Evolutionary conservation across 2,888 invertebrate species (phyloP).

Genomic region (Acrobeloides nanus): DNA sequence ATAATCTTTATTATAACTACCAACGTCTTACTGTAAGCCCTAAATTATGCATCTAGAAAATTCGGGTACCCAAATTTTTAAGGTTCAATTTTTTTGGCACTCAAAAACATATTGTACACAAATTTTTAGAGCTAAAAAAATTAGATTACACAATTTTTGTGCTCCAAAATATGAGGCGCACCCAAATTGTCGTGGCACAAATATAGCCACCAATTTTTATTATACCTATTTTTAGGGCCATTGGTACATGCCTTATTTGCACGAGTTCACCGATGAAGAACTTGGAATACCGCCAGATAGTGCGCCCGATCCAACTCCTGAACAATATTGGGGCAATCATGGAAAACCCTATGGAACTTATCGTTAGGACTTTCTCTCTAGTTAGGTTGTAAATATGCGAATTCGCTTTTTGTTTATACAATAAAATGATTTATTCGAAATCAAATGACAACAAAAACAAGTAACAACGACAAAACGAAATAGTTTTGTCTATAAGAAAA

Average conservation of each 20-base stretch:
- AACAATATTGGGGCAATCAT: conserved; percentile 47
- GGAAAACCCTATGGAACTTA: conserved; percentile 37
- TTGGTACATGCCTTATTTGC: conserved; percentile 49
- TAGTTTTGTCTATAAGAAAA: conserved; percentile 67
- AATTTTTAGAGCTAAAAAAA: too few relatives aligned
- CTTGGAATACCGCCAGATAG: conserved; percentile 51
- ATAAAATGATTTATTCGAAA: conserved; percentile 7
- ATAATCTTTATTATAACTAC: conserved; percentile 50
- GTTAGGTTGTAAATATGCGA: conserved; percentile 1
- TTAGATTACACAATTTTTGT: too few relatives aligned
- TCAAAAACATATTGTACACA: too few relatives aligned
- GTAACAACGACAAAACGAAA: conserved; percentile 6
- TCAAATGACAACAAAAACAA: conserved; percentile 11
- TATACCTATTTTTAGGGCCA: conserved; percentile 44
- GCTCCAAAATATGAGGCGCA: too few relatives aligned
- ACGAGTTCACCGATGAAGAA: conserved; percentile 47
- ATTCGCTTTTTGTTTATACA: background rate
- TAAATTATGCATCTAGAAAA: background rate
- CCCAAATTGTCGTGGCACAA: too few relatives aligned
- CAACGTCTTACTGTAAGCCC: conserved; percentile 34
- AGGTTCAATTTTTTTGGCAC: background rate
- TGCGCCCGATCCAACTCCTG: conserved; percentile 47
- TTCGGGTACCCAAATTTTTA: background rate
- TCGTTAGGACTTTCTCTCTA: conserved; percentile 29
- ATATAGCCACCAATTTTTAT: too few relatives aligned